A percentile compares a stretch with the other conserved stretches of the same genome.
phyloP scores from a whole-genome alignment of 2,888 invertebrate species.

The Drosophila tripunctata region DNA sequence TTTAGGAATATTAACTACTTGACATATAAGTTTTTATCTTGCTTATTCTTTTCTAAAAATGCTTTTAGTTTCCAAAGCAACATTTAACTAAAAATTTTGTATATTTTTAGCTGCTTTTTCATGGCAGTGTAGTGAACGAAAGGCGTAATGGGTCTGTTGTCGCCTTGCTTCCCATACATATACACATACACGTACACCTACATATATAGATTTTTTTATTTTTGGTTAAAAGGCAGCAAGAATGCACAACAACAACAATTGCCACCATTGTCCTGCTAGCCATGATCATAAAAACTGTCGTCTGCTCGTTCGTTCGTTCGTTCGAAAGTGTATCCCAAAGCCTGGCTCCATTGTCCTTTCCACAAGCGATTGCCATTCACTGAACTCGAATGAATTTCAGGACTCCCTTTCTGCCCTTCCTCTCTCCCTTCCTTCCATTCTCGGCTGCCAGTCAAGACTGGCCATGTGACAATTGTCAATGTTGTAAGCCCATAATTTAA shows the following conservation, averaged over 20 bases:
- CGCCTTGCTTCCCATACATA: conserved; percentile 9
- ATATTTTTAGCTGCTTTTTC: too few species aligned
- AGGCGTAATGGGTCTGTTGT: conserved; percentile 7
- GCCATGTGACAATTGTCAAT: conserved; percentile 72
- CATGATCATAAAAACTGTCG: conserved; percentile 42
- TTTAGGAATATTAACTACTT: too few species aligned
- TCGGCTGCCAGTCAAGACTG: background rate
- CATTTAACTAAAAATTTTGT: too few species aligned
- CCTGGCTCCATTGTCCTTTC: conserved; percentile 59
- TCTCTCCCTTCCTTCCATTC: too few species aligned
- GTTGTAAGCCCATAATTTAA: conserved; percentile 73
- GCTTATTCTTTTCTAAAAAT: too few species aligned
- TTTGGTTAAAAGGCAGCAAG: conserved; percentile 35
- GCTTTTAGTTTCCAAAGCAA: too few species aligned
- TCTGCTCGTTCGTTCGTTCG: background rate
- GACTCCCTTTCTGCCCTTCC: background rate
- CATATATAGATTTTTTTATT: too few species aligned
- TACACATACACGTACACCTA: too few species aligned
- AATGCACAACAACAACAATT: conserved; percentile 23
- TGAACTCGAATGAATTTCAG: conserved; percentile 35
- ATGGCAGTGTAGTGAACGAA: too few species aligned
- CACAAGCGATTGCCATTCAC: conserved; percentile 35
- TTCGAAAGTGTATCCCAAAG: conserved; percentile 20
- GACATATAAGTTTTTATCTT: too few species aligned
- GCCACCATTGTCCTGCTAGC: conserved; percentile 9